Evolutionary conservation across 1,140 invertebrate genomes (phyloP).

Genomic region (Drosophila elegans): DNA sequence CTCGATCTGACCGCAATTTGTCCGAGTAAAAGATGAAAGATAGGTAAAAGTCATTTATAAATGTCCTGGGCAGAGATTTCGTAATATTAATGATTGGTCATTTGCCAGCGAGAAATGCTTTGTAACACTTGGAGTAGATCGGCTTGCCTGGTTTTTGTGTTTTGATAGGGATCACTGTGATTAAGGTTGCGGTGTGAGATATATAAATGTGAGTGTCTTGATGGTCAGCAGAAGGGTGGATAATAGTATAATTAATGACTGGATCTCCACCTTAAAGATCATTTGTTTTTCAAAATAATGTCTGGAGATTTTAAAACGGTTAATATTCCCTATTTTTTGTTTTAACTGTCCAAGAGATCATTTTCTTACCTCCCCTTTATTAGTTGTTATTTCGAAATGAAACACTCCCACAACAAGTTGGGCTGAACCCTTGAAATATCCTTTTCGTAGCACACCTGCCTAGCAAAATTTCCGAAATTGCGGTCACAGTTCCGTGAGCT

Average conservation of each 20-base stretch:
- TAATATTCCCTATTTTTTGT: background rate
- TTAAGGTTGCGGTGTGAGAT: conserved; percentile 15
- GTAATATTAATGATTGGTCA: conserved; percentile 77
- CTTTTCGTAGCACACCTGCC: conserved; percentile 69
- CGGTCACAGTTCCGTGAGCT: conserved; percentile 74
- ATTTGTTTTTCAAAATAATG: background rate
- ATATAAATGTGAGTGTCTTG: conserved; percentile 13
- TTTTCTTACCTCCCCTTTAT: background rate
- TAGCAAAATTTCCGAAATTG: conserved; percentile 54
- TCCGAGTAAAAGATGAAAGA: conserved; percentile 42
- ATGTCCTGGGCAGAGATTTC: conserved; percentile 59
- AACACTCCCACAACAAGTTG: conserved; percentile 11
- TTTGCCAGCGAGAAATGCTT: conserved; percentile 51
- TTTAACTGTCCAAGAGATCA: background rate
- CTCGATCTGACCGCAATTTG: conserved; percentile 72
- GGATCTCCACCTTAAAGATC: background rate
- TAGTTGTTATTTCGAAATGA: conserved; percentile 5
- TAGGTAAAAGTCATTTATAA: conserved; percentile 71
- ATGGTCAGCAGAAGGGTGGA: conserved; percentile 1
- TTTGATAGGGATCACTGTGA: conserved; percentile 47
- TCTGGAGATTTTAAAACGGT: background rate
- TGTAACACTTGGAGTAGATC: conserved; percentile 31
- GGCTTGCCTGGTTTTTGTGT: conserved; percentile 1
- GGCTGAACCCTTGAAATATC: conserved; percentile 29
- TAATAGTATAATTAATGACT: conserved; percentile 9